Percentiles rank a stretch among this genome's conserved stretches.
phyloP scores from a whole-genome alignment of 2,797 vertebrate species.

The Choloepus didactylus region DNA sequence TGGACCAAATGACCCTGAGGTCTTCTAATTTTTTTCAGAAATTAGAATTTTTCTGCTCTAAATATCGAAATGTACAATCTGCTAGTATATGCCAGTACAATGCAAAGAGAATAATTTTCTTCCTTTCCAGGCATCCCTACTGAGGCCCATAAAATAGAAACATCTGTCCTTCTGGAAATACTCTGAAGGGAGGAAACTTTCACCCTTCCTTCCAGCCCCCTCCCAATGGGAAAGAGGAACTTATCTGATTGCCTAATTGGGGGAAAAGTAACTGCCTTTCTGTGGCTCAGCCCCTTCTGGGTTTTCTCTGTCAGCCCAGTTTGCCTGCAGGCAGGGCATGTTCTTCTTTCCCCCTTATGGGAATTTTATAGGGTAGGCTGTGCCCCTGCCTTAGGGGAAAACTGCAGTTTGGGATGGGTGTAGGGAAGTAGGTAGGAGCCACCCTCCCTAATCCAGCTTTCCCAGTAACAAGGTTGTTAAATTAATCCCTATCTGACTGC shows the following conservation, averaged over 20 bases:
- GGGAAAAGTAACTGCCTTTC: background rate
- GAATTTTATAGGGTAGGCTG: background rate
- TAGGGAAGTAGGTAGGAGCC: background rate
- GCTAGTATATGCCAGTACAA: background rate
- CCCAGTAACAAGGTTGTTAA: background rate
- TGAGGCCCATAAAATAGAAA: constrained; percentile 77
- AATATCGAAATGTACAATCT: constrained; percentile 67
- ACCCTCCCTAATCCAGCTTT: background rate
- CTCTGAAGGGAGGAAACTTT: constrained; percentile 60
- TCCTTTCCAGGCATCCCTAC: constrained; percentile 66
- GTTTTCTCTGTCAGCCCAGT: background rate
- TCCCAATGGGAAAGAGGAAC: constrained; percentile 57
- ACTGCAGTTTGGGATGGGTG: background rate
- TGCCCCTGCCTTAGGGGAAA: background rate
- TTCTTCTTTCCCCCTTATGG: background rate
- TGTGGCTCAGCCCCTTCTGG: background rate
- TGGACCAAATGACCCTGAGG: constrained; percentile 36
- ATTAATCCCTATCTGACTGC: background rate
- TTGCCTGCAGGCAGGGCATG: background rate
- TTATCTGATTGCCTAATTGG: constrained; percentile 61
- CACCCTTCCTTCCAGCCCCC: constrained; percentile 72
- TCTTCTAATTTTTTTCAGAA: constrained; percentile 50
- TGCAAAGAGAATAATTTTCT: constrained; percentile 58
- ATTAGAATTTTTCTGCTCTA: constrained; percentile 55
- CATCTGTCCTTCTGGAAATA: constrained; percentile 66